phyloP scores from a whole-genome alignment of 2,113 vertebrate genomes.

The Trematocara zebra region DNA sequence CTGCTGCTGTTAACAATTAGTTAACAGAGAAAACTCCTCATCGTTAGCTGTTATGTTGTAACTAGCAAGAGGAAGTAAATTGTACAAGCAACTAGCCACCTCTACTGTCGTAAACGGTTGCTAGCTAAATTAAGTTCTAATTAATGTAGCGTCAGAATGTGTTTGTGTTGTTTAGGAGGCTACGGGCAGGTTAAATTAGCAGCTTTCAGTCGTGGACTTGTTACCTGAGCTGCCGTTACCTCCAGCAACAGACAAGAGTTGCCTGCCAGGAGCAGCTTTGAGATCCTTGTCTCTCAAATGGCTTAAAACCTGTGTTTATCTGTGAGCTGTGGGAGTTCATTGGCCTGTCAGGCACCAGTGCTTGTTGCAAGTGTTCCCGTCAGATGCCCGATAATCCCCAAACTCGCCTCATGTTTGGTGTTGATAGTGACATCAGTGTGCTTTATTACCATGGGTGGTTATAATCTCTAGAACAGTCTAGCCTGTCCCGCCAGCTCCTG shows the following conservation, averaged over 20 bases:
- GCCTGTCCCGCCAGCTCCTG: neutral
- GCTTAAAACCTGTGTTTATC: neutral
- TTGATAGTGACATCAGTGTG: neutral
- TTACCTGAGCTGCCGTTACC: constrained; percentile 27
- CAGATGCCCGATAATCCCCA: neutral
- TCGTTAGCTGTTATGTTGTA: neutral
- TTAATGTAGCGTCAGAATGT: neutral
- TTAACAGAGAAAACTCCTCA: neutral
- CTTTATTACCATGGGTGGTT: neutral
- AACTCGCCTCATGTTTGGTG: neutral
- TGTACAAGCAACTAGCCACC: neutral
- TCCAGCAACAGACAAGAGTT: constrained; percentile 10
- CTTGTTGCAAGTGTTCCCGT: neutral
- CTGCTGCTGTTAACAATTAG: neutral
- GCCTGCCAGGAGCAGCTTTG: neutral
- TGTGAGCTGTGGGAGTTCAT: neutral
- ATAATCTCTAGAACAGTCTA: neutral
- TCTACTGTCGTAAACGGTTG: neutral
- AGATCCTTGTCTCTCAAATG: neutral
- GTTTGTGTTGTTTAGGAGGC: constrained; percentile 7
- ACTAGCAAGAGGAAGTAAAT: constrained; percentile 36
- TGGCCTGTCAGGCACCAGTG: neutral
- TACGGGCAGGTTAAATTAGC: neutral
- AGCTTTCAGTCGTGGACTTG: neutral
- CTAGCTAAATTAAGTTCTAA: neutral